A percentile compares a stretch with the other conserved stretches of the same genome.
Evolutionary conservation across 2,888 invertebrate species (phyloP).

Genomic region (Diaperis boleti): DNA sequence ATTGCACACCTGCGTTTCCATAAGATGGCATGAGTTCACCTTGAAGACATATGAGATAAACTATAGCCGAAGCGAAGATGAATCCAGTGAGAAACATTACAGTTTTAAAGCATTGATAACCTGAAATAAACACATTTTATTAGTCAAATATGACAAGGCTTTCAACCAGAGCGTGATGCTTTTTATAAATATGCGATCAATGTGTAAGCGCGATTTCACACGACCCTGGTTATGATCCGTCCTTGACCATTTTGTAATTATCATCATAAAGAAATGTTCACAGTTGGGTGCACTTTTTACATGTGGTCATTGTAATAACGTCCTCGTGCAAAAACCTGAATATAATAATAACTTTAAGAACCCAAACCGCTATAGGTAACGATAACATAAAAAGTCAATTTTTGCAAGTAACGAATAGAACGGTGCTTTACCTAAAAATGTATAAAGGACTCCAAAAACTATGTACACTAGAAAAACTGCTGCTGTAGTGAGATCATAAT

Average conservation of each 20-base stretch:
- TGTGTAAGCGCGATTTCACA: slow-evolving; percentile 8
- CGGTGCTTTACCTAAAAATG: slow-evolving; percentile 77
- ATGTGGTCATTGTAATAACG: not conserved
- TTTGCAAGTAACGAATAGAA: slow-evolving; percentile 54
- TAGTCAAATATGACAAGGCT: slow-evolving; percentile 7
- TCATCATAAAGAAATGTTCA: slow-evolving; percentile 27
- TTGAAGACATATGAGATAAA: slow-evolving; percentile 84
- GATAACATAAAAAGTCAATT: not conserved
- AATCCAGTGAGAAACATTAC: slow-evolving; percentile 91
- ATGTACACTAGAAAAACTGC: slow-evolving; percentile 79
- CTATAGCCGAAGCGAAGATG: slow-evolving; percentile 84
- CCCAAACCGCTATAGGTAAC: not conserved
- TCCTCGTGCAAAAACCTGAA: not conserved
- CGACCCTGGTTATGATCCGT: slow-evolving; percentile 5
- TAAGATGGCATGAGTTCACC: slow-evolving; percentile 82
- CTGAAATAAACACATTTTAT: slow-evolving; percentile 66
- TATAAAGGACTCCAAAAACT: slow-evolving; percentile 86
- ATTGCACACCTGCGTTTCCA: slow-evolving; percentile 75
- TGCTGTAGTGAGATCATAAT: slow-evolving; percentile 76
- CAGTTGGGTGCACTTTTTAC: slow-evolving; percentile 33
- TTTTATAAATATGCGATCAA: slow-evolving; percentile 33
- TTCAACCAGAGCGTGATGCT: not conserved
- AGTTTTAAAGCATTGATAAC: slow-evolving; percentile 89
- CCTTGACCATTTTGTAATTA: slow-evolving; percentile 27
- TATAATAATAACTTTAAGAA: slow-evolving; percentile 1